Base-by-base conservation (phyloP, 2,888 invertebrate genomes). In the Lycophotia porphyrea region DNA sequence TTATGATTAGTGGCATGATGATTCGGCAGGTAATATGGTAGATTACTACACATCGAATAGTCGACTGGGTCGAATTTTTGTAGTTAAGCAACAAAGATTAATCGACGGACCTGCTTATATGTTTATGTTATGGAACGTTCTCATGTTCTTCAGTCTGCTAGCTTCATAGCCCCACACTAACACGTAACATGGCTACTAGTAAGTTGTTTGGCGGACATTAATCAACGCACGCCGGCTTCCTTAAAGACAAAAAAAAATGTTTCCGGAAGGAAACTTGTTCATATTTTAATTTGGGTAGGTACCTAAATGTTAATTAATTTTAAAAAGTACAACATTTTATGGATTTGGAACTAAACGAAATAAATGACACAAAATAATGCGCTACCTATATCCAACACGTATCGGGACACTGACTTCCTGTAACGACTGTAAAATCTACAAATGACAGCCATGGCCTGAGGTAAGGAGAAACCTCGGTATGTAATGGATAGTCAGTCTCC, bases 141-240 rank as follows among this genome's bases (percentile, higher is more conserved):
- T 60, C 34, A 34, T 34, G 60, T 60, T 21, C 2, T 60, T 60
- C 66, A 31, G n/a, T 11, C 42, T 39, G 71, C 65, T 1, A 13
- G 13, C 27, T 61, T 39, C n/a, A n/a, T 63, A 70, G 78, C 72
- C 27, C 11, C 71, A 39, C 31, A 15, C 44, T 13, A 49, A 24
- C n/a, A 27, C 27, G 55, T 34, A 39, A 21, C 52, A 36, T 47
- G 49, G 49, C 27, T 39, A 64, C 31, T 58, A 52, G 71, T 47
- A 76, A 71, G 68, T 60, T 67, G 36, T 63, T 76, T 34, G 66
- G 36, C 58, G 58, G 67, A 73, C 52, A 64, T 73, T 81, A 81
- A 81, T 81, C 73, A 67, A 42, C 78, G 42, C 61, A 52, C 61
- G 31, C 24, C 13, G 39, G 39, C 13, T 70, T 70, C 31, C 34